Conservation (phyloP, 2,113 vertebrate genomes). For the Urocitellus parryii region DNA sequence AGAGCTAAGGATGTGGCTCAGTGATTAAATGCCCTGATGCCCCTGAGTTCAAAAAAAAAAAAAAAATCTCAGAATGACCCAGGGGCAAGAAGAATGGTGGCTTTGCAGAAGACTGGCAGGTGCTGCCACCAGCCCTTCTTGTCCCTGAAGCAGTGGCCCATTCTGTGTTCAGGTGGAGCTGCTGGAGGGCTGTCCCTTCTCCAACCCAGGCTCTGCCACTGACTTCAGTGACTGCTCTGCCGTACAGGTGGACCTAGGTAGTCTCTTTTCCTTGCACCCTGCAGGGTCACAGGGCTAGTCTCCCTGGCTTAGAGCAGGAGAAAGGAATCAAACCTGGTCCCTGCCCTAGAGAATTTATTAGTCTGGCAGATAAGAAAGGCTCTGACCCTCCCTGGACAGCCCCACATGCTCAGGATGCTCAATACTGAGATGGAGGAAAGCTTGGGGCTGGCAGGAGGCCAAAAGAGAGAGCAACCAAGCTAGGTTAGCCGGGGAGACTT, state of each 20-base stretch:
- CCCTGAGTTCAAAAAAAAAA: no score
- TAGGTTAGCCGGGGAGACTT: background rate
- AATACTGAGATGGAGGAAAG: background rate
- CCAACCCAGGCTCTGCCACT: background rate
- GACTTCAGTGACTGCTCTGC: background rate
- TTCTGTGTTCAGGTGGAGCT: background rate
- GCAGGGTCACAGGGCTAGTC: background rate
- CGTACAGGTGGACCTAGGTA: background rate
- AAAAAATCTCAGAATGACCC: background rate
- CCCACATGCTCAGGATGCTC: background rate
- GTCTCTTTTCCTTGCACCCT: background rate
- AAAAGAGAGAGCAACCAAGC: background rate
- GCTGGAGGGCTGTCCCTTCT: background rate
- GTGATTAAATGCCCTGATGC: no score
- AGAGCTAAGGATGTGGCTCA: no score
- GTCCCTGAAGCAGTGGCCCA: background rate
- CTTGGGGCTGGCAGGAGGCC: background rate
- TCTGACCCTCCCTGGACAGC: background rate
- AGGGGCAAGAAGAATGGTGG: background rate
- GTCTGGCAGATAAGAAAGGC: background rate
- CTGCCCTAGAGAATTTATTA: background rate
- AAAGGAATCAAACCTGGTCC: background rate
- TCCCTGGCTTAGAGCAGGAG: background rate
- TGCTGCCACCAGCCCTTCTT: background rate
- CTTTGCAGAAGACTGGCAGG: background rate